Evolutionary conservation across 1,140 invertebrate species (phyloP), one percentile per base, ranked within the genome.

Genomic region (Zaprionus nigranus): DNA sequence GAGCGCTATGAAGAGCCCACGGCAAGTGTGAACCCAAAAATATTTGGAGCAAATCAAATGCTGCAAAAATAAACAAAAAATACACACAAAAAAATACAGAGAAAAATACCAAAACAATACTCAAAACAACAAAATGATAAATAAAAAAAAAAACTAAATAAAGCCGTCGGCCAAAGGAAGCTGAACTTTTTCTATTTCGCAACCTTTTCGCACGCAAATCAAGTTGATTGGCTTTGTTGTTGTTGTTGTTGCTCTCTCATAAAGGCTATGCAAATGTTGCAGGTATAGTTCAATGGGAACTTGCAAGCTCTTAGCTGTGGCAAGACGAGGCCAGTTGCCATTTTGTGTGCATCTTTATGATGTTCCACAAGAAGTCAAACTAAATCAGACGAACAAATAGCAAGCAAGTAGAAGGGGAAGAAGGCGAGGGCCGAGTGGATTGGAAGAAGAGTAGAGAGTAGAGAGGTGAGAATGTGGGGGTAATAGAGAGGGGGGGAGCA

Each of bases 21-120:
- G 84, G 67, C 59, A 88, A 87, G 84, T 87, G 84, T 88, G 81
- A 87, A 78, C 74, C 84, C 46, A 61, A 6, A 88, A 81, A 88
- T 88, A 84, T 87, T 81, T 87, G 81, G 75, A 88, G 74, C 84
- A 90, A 78, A 84, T 90, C 84, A 84, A 88, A 90, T 76, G 85
- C 81, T 81, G 75, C 61, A 72, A 60, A 9, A 30, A 71, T 59
- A 57, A 36, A 11, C 64, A 38, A n/a, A n/a, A n/a, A n/a, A n/a
- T n/a, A n/a, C n/a, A n/a, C n/a, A 9, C 64, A 36, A 63, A 56
- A 20, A 56, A 56, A 56, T 11, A 69, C 0, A 75, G 54, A n/a
- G 51, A 13, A 66, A 75, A 72, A 71, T 24, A 60, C 34, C 5
- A 46, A 17, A 9, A 49, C 56, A 54, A 71, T 6, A 79, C 43